Evolutionary conservation across 2,113 vertebrate genomes (phyloP).

Genomic region (Seriola quinqueradiata): DNA sequence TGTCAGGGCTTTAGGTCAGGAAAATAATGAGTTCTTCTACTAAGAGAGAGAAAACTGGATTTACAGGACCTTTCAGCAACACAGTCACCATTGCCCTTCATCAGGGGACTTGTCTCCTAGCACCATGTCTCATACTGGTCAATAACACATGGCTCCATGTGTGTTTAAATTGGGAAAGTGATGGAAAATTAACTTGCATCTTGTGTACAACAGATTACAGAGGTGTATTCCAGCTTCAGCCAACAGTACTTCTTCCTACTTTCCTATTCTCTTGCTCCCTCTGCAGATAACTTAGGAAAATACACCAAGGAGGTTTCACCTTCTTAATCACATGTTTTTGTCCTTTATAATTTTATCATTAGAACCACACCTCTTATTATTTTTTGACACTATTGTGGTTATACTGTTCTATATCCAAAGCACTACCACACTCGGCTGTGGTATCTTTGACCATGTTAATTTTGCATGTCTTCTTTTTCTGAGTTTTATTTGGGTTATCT

Average conservation of each 20-base stretch:
- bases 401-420: slow-evolving; percentile 10
- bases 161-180: neutral
- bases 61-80: slow-evolving; percentile 33
- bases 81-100: slow-evolving; percentile 40
- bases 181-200: slow-evolving; percentile 35
- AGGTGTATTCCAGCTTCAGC: neutral
- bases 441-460: slow-evolving; percentile 26
- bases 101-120: slow-evolving; percentile 15
- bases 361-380: neutral
- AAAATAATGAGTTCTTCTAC: slow-evolving; percentile 42
- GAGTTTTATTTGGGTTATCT: slow-evolving; percentile 61
- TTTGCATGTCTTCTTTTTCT: slow-evolving; percentile 29
- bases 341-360: neutral
- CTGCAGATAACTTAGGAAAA: slow-evolving; percentile 72
- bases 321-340: neutral
- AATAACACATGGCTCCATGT: slow-evolving; percentile 51
- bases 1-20: slow-evolving; percentile 22
- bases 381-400: neutral
- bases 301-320: slow-evolving; percentile 38
- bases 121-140: slow-evolving; percentile 25
- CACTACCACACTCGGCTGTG: neutral
- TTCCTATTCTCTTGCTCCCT: slow-evolving; percentile 76
- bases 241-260: neutral
- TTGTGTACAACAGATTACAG: slow-evolving; percentile 18
- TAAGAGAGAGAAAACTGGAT: slow-evolving; percentile 27